phyloP scores from a whole-genome alignment of 2,797 vertebrate species.

The Triplophysa bombifrons region DNA sequence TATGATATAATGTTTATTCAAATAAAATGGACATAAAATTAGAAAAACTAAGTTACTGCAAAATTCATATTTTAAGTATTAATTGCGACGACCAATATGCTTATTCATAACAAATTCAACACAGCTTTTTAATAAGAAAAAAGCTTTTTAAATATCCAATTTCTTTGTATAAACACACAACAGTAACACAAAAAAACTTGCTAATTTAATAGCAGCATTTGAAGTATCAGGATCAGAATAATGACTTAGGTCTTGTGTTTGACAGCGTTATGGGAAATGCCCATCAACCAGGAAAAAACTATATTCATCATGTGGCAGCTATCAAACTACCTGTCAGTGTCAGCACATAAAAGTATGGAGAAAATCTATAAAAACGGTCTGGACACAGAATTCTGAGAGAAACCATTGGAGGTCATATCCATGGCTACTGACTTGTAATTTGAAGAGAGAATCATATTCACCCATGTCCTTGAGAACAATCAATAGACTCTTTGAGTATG shows the following conservation, averaged over 20 bases:
- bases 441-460: constrained; percentile 30
- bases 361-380: constrained; percentile 4
- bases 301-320: constrained; percentile 3
- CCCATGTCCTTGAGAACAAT: constrained; percentile 38
- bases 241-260: background rate
- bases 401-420: constrained; percentile 23
- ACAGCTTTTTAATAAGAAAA: background rate
- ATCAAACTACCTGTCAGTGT: background rate
- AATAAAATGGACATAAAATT: background rate
- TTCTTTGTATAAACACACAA: background rate
- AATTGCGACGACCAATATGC: background rate
- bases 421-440: constrained; percentile 28
- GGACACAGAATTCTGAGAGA: constrained; percentile 15
- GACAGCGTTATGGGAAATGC: too few relatives aligned
- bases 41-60: background rate
- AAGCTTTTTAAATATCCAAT: background rate
- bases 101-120: background rate
- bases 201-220: constrained; percentile 3
- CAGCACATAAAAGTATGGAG: background rate
- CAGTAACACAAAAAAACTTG: background rate
- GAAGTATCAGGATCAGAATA: background rate
- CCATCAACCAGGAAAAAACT: background rate
- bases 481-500: constrained; percentile 17
- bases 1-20: too few relatives aligned
- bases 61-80: background rate